Conservation (phyloP, 2,113 vertebrate species). For the Fregetta grallaria region DNA sequence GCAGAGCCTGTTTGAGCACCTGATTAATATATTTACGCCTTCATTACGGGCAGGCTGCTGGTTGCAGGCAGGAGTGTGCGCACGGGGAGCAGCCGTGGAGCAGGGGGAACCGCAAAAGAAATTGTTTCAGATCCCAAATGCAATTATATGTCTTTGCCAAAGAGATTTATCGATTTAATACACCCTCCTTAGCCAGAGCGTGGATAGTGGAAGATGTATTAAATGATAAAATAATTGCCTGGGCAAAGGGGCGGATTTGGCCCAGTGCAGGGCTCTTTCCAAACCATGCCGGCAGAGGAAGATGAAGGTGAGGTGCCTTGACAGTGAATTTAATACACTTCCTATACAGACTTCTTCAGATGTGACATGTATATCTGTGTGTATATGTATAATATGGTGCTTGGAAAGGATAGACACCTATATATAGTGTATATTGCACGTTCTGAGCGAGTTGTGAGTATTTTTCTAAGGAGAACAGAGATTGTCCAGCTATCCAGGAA, state of each 20-base stretch:
- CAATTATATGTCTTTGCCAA: neutral
- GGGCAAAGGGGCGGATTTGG: neutral
- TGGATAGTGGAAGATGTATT: neutral
- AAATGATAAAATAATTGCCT: neutral
- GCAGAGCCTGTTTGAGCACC: neutral
- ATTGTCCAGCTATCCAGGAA: neutral
- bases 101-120: rapidly evolving
- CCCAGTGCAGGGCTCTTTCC: neutral
- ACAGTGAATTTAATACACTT: neutral
- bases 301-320: neutral
- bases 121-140: neutral
- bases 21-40: neutral
- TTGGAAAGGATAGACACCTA: neutral
- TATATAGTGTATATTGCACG: neutral
- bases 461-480: neutral
- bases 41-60: neutral
- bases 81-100: rapidly evolving
- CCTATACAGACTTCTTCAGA: neutral
- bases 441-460: neutral
- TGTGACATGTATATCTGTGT: neutral
- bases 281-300: rapidly evolving
- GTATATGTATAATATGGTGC: neutral
- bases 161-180: neutral
- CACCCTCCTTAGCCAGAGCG: neutral
- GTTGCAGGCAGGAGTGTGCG: neutral